Percentiles rank a stretch among this genome's conserved stretches.
phyloP scores from a whole-genome alignment of 2,113 vertebrate genomes.

The Ptilonorhynchus violaceus region DNA sequence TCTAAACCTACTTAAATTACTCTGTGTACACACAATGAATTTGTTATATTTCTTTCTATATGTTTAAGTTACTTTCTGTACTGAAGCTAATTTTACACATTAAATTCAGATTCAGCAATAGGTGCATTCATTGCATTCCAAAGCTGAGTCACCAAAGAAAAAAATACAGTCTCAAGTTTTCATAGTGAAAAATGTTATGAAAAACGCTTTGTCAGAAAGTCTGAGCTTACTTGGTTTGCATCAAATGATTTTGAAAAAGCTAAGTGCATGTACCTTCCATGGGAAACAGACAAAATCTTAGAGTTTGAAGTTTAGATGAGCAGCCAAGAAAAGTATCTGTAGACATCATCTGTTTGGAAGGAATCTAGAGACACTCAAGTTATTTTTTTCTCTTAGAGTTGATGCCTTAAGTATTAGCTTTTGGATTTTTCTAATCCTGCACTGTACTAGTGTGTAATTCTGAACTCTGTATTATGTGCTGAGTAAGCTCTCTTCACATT shows the following conservation, averaged over 20 bases:
- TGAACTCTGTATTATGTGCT: no score
- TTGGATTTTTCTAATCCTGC: no score
- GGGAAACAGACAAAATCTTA: not conserved
- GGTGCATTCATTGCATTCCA: not conserved
- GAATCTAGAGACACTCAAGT: not conserved
- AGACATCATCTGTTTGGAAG: not conserved
- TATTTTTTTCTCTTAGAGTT: not conserved
- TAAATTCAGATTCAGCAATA: not conserved
- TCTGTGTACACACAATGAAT: not conserved
- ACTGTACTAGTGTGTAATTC: no score
- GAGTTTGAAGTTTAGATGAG: not conserved
- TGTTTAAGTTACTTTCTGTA: not conserved
- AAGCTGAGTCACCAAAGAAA: not conserved
- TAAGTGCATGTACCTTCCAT: not conserved
- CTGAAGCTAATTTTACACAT: not conserved
- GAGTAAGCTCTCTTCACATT: no score
- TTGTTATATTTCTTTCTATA: not conserved
- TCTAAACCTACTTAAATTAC: not conserved
- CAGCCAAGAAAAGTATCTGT: not conserved
- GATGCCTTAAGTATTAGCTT: no score
- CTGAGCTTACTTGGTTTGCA: not conserved
- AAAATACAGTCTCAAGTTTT: not conserved
- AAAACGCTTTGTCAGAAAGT: not conserved
- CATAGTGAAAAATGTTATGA: not conserved
- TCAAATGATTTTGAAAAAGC: not conserved